Evolutionary conservation across 2,888 invertebrate genomes (phyloP).

Genomic region (Charanyca ferruginea): DNA sequence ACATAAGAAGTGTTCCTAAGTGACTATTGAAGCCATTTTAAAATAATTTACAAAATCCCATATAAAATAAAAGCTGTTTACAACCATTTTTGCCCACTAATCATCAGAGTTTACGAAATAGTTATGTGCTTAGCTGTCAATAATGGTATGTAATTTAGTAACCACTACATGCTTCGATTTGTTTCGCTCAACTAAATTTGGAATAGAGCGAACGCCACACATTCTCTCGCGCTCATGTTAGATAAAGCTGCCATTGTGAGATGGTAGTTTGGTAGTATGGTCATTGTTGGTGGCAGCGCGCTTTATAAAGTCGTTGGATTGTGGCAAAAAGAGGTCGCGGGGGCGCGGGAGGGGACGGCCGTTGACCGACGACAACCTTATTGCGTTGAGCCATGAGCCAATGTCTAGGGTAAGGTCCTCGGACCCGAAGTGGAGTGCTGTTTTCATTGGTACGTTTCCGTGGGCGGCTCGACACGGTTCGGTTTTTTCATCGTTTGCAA

Average conservation of each 20-base stretch:
- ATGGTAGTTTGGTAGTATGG: conserved; percentile 67
- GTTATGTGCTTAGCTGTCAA: conserved; percentile 44
- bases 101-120: conserved; percentile 33
- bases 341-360: conserved; percentile 81
- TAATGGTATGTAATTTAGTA: conserved; percentile 53
- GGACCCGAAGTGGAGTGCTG: conserved; percentile 79
- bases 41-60: not conserved
- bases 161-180: conserved; percentile 55
- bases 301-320: conserved; percentile 78
- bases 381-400: conserved; percentile 78
- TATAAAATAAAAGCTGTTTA: not conserved
- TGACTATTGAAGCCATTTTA: conserved; percentile 2
- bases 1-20: not conserved
- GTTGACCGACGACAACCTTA: conserved; percentile 88
- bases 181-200: conserved; percentile 64
- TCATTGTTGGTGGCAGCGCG: conserved; percentile 70
- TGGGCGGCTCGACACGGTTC: conserved; percentile 79
- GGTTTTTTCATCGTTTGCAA: conserved; percentile 71
- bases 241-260: conserved; percentile 72
- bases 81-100: conserved; percentile 24
- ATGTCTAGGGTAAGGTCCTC: conserved; percentile 89
- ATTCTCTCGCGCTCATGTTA: conserved; percentile 69
- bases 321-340: conserved; percentile 83
- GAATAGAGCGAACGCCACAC: conserved; percentile 66
- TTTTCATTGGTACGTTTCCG: conserved; percentile 74